phyloP scores from a whole-genome alignment of 92 coral and sea anemone genomes.

The Pocillopora grandis region DNA sequence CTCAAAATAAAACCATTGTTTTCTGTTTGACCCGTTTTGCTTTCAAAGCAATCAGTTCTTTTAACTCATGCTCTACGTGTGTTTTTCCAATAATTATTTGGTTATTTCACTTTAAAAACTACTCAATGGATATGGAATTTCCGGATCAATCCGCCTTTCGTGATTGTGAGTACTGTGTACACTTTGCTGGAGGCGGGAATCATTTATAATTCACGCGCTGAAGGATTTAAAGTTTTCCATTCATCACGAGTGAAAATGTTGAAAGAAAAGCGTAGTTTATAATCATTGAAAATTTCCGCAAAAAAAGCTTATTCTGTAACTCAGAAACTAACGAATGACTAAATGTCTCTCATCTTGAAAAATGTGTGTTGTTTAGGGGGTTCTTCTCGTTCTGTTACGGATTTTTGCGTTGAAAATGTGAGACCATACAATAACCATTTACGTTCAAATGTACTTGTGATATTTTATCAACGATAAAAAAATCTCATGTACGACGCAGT shows the following conservation, averaged over 20 bases:
- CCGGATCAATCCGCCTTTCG: slow-evolving; percentile 33
- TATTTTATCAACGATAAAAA: no score
- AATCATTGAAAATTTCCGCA: background rate
- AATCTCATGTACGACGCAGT: background rate
- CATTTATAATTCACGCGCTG: slow-evolving; percentile 30
- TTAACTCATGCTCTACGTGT: background rate
- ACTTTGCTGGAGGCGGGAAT: slow-evolving; percentile 1
- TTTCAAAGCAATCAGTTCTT: slow-evolving; percentile 12
- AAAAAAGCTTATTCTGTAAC: background rate
- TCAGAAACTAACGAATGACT: no score
- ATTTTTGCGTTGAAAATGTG: background rate
- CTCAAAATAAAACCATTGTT: slow-evolving; percentile 33
- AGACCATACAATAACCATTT: background rate
- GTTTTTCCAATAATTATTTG: slow-evolving; percentile 3
- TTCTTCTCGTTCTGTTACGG: background rate
- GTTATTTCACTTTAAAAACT: background rate
- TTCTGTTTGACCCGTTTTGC: slow-evolving; percentile 24
- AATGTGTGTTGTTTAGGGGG: slow-evolving; percentile 1
- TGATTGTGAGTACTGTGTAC: slow-evolving; percentile 31
- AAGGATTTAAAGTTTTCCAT: background rate
- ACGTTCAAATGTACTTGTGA: background rate
- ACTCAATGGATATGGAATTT: slow-evolving; percentile 33
- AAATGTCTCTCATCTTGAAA: background rate
- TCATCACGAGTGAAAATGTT: background rate
- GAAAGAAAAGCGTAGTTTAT: background rate